Base-by-base conservation (phyloP, 2,888 invertebrate genomes). In the Ephialtes manifestator region DNA sequence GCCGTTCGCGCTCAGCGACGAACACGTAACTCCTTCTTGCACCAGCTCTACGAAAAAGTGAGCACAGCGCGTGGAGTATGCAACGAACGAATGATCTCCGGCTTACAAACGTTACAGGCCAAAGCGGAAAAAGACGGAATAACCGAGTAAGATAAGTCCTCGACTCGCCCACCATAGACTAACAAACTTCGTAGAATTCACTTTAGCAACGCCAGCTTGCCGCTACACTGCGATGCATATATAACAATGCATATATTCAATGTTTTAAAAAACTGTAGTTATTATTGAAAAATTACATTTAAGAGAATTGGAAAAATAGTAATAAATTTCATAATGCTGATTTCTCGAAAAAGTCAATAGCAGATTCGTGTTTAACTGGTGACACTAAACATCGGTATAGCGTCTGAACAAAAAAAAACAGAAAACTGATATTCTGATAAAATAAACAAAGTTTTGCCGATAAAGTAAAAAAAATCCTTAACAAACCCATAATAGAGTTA, bases 11-110 rank as follows among this genome's bases (percentile, higher is more conserved):
- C 31, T 15, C 68, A 18, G 15, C 53, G 53, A 31, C 58, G 67
- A 72, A 84, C 83, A 85, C 85, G 83, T 81, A 87, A 85, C 83
- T 83, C 77, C 72, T 83, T 87, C 75, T 80, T 81, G 80, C 80
- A 84, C 80, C 75, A 72, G 72, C 81, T 74, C 24, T 35, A 82
- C 75, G 46, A 74, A 86, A 53, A 78, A 81, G 78, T 81, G 60
- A 39, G 71, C 67, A 58, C 46, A 1, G 39, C 65, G 20, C 63
- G 24, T 31, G 51, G 71, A 71, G 65, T 60, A 51, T 82, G 20
- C 48, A 65, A 70, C 53, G 63, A 46, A 7, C 39, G 63, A 48
- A 43, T 63, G 46, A 48, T 60, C 31, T 63, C 48, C 60, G 51
- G 10, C 35, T 35, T 20, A 20, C 8, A 11, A 72, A 53, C 72